phyloP scores from a whole-genome alignment of 2,113 vertebrate genomes.

The Clarias macrocephalus region DNA sequence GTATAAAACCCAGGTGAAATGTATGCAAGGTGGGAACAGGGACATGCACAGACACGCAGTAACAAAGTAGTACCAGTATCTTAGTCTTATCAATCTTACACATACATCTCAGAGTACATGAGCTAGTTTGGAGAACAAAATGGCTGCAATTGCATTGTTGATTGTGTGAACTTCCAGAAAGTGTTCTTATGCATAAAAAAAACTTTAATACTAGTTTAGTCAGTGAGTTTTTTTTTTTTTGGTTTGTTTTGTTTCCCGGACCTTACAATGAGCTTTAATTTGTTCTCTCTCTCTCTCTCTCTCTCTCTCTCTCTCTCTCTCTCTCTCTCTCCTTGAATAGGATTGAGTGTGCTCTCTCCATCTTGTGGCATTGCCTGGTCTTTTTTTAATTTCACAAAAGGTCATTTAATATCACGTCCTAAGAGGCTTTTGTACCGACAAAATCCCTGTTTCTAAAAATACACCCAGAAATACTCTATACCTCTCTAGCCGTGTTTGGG shows the following conservation, averaged over 20 bases:
- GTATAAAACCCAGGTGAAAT: constrained; percentile 12
- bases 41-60: constrained; percentile 7
- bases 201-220: background rate
- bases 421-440: constrained; percentile 38
- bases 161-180: background rate
- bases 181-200: background rate
- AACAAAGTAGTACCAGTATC: constrained; percentile 24
- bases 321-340: background rate
- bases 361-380: constrained; percentile 13
- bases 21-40: background rate
- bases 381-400: constrained; percentile 45
- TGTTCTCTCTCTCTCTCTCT: background rate
- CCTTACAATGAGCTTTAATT: background rate
- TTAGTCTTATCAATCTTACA: constrained; percentile 4
- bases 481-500: constrained; percentile 28
- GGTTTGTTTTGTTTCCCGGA: background rate
- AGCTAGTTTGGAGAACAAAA: constrained; percentile 9
- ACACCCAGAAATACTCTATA: constrained; percentile 34
- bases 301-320: too few relatives aligned
- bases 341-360: constrained; percentile 1
- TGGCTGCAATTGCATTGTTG: background rate
- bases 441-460: constrained; percentile 49
- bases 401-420: constrained; percentile 32
- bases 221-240: background rate
- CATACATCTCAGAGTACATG: background rate